Conservation (phyloP, 2,888 invertebrate species). For the Tenodera sinensis region DNA sequence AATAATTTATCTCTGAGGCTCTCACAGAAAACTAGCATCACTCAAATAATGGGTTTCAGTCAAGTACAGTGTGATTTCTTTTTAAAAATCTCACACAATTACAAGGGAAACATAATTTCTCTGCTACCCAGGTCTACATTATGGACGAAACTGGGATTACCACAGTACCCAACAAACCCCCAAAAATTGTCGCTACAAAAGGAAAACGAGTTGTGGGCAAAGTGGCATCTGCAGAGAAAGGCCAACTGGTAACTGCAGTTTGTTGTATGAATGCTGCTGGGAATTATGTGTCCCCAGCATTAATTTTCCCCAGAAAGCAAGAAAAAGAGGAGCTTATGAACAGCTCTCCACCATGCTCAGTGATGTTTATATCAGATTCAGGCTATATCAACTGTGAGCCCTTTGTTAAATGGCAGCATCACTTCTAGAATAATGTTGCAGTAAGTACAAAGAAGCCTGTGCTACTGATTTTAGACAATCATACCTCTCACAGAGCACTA, state of each 20-base stretch:
- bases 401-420: slow-evolving; percentile 1
- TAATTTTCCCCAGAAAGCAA: not conserved
- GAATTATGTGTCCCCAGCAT: slow-evolving; percentile 1
- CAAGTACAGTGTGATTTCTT: no score
- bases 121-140: no score
- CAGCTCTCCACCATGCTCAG: not conserved
- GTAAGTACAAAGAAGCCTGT: no score
- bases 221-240: slow-evolving; percentile 5
- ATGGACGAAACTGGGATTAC: no score
- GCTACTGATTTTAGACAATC: slow-evolving; percentile 4
- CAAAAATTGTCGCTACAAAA: no score
- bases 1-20: no score
- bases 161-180: no score
- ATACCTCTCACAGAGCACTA: not conserved
- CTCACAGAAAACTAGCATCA: no score
- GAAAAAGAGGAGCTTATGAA: slow-evolving; percentile 17
- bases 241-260: slow-evolving; percentile 13
- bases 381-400: slow-evolving; percentile 7
- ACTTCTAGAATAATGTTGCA: not conserved
- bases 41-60: no score
- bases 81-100: no score
- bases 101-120: no score
- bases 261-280: slow-evolving; percentile 14
- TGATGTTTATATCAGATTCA: not conserved
- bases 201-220: no score